phyloP scores from a whole-genome alignment of 2,888 invertebrate genomes.

The Tortrix viridana region DNA sequence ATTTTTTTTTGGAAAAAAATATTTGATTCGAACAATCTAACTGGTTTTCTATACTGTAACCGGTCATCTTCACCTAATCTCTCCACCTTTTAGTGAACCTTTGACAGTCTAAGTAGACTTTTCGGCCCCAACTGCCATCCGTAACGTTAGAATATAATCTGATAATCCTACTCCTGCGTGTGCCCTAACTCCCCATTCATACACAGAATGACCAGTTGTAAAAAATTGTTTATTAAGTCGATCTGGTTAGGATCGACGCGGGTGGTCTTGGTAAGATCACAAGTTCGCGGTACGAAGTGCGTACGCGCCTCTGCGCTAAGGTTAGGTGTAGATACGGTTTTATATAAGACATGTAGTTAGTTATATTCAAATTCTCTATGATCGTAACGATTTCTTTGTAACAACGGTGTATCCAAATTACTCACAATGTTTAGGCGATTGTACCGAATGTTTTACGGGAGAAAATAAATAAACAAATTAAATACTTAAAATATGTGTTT shows the following conservation, averaged over 20 bases:
- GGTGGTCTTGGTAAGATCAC: neutral
- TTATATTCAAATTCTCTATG: conserved; percentile 75
- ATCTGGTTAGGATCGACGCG: neutral
- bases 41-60: too few relatives aligned
- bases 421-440: conserved; percentile 67
- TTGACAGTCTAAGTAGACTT: too few relatives aligned
- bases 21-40: too few relatives aligned
- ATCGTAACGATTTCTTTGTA: conserved; percentile 63
- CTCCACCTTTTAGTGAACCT: too few relatives aligned
- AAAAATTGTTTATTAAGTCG: neutral
- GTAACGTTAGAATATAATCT: too few relatives aligned
- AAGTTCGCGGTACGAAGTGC: conserved; percentile 43
- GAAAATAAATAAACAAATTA: conserved; percentile 66
- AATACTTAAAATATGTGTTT: conserved; percentile 43
- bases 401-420: conserved; percentile 68
- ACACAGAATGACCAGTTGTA: neutral
- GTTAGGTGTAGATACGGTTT: conserved; percentile 79
- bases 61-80: too few relatives aligned
- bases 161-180: too few relatives aligned
- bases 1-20: too few relatives aligned
- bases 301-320: conserved; percentile 38
- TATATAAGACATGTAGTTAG: conserved; percentile 79
- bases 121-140: too few relatives aligned
- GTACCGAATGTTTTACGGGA: conserved; percentile 70
- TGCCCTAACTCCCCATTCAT: too few relatives aligned